These are phyloP conservation scores for Doryteuthis pealeii DNA, from an alignment of 1,140 invertebrate species.

Conservation along the genomic window DNA sequence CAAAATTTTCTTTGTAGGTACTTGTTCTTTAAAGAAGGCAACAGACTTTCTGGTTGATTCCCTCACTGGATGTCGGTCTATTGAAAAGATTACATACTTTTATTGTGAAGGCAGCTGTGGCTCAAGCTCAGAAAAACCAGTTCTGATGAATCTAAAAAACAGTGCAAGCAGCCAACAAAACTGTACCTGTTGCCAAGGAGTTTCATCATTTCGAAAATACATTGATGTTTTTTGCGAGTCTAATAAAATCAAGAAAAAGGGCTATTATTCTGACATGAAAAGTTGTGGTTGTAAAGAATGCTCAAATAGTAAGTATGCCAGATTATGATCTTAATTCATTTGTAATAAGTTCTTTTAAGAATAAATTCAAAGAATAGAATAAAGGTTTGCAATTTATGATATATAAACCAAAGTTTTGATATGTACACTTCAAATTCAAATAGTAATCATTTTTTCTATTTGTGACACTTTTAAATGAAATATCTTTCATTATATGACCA, in stretches of 20 bases:
- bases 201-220: not conserved
- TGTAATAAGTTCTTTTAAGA: no score
- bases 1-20: no score
- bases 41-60: not conserved
- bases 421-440: no score
- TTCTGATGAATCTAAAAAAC: not conserved
- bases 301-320: not conserved
- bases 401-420: no score
- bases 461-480: no score
- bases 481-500: no score
- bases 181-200: not conserved
- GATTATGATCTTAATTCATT: no score
- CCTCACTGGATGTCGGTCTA: not conserved
- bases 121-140: not conserved
- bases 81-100: not conserved
- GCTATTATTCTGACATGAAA: not conserved
- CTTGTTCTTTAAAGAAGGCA: not conserved
- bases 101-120: not conserved
- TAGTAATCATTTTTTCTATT: no score
- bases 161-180: not conserved
- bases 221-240: not conserved
- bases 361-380: no score
- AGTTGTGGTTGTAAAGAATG: constrained; percentile 6
- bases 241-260: not conserved
- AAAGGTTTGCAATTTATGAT: no score